Percentiles rank a stretch among this genome's conserved stretches.
These are phyloP conservation scores for Cheilosia grossa DNA, from an alignment of 2,888 invertebrate species.

Conservation along the genomic window DNA sequence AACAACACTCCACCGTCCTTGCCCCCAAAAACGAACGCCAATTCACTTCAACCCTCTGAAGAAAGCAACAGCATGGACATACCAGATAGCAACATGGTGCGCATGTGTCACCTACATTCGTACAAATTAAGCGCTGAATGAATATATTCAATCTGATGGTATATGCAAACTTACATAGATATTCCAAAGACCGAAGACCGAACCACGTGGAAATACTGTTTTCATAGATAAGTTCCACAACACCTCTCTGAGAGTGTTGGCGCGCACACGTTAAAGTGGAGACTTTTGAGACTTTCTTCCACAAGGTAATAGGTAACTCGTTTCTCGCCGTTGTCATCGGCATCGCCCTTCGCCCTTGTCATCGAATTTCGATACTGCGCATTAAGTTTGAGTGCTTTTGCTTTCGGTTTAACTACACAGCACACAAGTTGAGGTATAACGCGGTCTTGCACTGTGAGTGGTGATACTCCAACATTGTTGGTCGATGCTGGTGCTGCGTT, in stretches of 20 bases:
- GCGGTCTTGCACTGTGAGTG: background rate
- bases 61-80: slow-evolving; percentile 61
- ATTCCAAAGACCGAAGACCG: slow-evolving; percentile 39
- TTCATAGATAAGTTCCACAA: slow-evolving; percentile 58
- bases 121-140: slow-evolving; percentile 51
- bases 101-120: slow-evolving; percentile 72
- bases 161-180: slow-evolving; percentile 42
- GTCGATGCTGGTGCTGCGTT: background rate
- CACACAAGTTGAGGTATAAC: slow-evolving; percentile 7
- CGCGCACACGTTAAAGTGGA: slow-evolving; percentile 27
- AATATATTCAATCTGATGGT: background rate
- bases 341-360: background rate
- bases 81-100: slow-evolving; percentile 1
- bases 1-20: slow-evolving; percentile 55
- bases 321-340: background rate
- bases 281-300: slow-evolving; percentile 49
- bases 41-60: slow-evolving; percentile 61
- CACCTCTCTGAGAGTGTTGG: slow-evolving; percentile 26
- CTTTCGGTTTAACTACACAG: background rate
- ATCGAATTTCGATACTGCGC: slow-evolving; percentile 65
- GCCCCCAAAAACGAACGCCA: slow-evolving; percentile 60
- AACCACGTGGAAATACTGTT: slow-evolving; percentile 66
- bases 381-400: slow-evolving; percentile 63
- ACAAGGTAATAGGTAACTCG: background rate
- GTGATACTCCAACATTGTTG: background rate